Base-by-base conservation (phyloP, 2,888 invertebrate species). In the Meliscaeva auricollis region DNA sequence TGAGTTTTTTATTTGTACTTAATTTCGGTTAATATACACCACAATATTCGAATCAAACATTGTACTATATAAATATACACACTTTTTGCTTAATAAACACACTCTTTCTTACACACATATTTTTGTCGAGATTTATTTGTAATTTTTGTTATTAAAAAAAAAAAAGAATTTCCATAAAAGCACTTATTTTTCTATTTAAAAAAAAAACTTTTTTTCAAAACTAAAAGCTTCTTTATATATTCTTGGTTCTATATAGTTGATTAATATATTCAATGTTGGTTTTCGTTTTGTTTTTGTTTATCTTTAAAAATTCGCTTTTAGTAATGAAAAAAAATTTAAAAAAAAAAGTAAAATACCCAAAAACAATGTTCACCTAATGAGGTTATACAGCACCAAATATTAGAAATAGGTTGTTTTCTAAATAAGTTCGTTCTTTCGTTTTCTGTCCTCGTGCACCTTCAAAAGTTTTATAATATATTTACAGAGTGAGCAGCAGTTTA, bases 311-410 rank as follows among this genome's bases (percentile, higher is more conserved):
- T 35, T 64, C 68, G 83, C 83, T 83, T 83, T 74, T 74, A 69
- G 73, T 35, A 50, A 35, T 64, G 66, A 66, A 80, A 15, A 41
- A 44, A 84, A 15, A 52, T n/a, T 15, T 46, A 15, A 69, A 46
- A 54, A 83, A 5, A 56, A 46, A 84, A n/a, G n/a, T n/a, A n/a
- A n/a, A 68, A 38, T 52, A 84, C 54, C 66, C 80, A 85, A 80
- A 85, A 64, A 30, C 26, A 26, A 81, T 85, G 68, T 81, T 81
- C 81, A 85, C 85, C 85, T 85, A 77, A 85, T 85, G 85, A 77
- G 85, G 85, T 85, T 85, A 85, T 85, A 85, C 85, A 85, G 85
- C 85, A 85, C 85, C 58, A 81, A 64, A 72, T 74, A 85, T 77
- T 85, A 76, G 76, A 81, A 76, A 81, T 81, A 81, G 85, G 85